Base-by-base conservation (phyloP, 2,113 vertebrate species). In the Myodes glareolus region DNA sequence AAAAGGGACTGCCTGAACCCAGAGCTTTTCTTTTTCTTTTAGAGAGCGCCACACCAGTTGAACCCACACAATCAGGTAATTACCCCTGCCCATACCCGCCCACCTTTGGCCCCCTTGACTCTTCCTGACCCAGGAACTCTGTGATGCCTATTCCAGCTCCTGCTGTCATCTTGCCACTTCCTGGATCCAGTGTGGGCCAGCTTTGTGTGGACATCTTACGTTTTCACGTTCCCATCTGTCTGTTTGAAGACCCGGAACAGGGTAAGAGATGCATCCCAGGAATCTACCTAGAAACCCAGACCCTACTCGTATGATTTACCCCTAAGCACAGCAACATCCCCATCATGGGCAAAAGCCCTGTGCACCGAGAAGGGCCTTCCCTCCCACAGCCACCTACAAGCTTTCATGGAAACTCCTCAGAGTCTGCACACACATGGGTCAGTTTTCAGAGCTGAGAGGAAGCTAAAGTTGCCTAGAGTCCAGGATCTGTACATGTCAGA, bases 171-270 rank as follows among this genome's bases (percentile, higher is more conserved):
- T 21, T 98, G 45, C 93, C 85, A 0, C 88, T 98, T 91, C 96
- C 96, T 17, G 73, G 75, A 36, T 65, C 95, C 97, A 97, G 90
- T 0, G 67, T 61, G 91, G 92, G 52, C 5, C 86, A 0, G 52
- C 39, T 29, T 68, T 98, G 97, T 98, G 96, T 98, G 96, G 97
- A 97, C 70, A 58, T 94, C 90, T 61, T 17, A 31, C 27, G 19
- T 16, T 2, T 91, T 12, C 87, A 63, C 45, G 39, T 7, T 0
- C 50, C 92, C 50, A 3, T 97, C 58, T 81, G 52, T 39, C 93
- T 99, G 90, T 52, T 99, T 23, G 97, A 96, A 23, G 98, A 99
- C 94, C 91, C 96, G 0, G 94, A 77, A 47, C 98, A 98, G 97
- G 98, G 98, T 99, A 92, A 97, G 98, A 19, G 14, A 70, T 70